A percentile compares a stretch with the other conserved stretches of the same genome.
Conservation (phyloP, 2,797 vertebrate species). For the Eulemur rubriventer region DNA sequence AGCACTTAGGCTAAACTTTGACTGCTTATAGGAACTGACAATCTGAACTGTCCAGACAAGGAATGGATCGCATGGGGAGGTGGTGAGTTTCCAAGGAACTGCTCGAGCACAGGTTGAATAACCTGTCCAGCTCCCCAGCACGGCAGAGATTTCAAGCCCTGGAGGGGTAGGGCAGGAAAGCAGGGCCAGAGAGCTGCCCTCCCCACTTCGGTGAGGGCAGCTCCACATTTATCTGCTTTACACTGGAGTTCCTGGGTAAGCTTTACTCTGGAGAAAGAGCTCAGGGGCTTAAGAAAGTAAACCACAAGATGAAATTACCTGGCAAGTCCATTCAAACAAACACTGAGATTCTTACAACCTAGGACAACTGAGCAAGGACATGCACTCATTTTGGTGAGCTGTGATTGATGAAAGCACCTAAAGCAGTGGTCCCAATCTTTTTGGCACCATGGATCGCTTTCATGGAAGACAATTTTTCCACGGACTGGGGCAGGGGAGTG, state of each 20-base stretch:
- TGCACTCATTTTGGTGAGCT: accelerated
- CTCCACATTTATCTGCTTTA: neutral
- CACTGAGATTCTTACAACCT: neutral
- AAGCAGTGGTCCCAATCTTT: too few species aligned
- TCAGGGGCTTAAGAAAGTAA: neutral
- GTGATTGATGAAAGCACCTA: neutral
- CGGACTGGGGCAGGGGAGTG: too few species aligned
- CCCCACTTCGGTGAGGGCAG: neutral
- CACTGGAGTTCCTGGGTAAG: neutral
- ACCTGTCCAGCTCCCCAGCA: neutral
- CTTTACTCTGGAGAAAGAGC: neutral
- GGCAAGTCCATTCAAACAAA: too few species aligned
- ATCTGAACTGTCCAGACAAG: neutral
- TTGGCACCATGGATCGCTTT: too few species aligned
- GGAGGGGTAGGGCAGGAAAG: neutral
- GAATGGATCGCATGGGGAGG: neutral
- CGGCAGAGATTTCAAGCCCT: neutral
- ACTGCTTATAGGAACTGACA: neutral
- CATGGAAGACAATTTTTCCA: too few species aligned
- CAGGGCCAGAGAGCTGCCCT: neutral
- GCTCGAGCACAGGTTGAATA: neutral
- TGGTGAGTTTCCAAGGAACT: neutral
- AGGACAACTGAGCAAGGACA: accelerated
- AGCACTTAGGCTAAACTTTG: neutral
- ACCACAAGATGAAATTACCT: neutral